Conservation (phyloP, 2,113 vertebrate species). For the Brachyistius frenatus region DNA sequence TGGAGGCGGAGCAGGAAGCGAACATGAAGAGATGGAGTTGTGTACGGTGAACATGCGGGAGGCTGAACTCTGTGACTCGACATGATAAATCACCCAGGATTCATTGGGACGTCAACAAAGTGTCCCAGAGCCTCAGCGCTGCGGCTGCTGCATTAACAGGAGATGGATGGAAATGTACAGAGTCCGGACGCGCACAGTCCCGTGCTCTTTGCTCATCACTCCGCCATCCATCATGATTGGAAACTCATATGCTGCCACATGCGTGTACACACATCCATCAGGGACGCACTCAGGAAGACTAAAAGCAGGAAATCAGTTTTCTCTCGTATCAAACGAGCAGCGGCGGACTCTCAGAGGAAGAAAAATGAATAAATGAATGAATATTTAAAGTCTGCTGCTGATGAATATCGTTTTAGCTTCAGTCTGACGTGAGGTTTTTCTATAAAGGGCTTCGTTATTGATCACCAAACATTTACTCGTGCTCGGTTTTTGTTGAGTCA, state of each 20-base stretch:
- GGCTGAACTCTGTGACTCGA: constrained; percentile 39
- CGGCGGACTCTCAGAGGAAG: neutral
- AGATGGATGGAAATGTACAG: constrained; percentile 70
- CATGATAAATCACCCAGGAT: constrained; percentile 74
- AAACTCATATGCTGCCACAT: constrained; percentile 27
- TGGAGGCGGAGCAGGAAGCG: neutral
- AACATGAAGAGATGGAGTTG: constrained; percentile 33
- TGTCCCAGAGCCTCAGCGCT: constrained; percentile 60
- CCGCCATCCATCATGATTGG: constrained; percentile 67
- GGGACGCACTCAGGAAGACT: constrained; percentile 30
- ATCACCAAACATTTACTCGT: neutral
- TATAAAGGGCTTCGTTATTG: neutral
- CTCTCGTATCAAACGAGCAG: constrained; percentile 18
- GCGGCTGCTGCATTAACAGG: constrained; percentile 62
- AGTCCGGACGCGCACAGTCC: constrained; percentile 56
- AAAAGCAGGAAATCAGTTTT: constrained; percentile 55
- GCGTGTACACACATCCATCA: constrained; percentile 65
- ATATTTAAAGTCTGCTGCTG: constrained; percentile 6
- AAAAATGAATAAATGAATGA: neutral
- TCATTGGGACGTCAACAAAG: constrained; percentile 64
- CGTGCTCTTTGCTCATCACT: constrained; percentile 63
- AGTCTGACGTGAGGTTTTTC: neutral
- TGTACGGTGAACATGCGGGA: constrained; percentile 22
- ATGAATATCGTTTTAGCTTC: constrained; percentile 15
- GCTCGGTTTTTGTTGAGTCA: too few relatives aligned